phyloP scores from a whole-genome alignment of 2,888 invertebrate species.

The Eupeodes luniger region DNA sequence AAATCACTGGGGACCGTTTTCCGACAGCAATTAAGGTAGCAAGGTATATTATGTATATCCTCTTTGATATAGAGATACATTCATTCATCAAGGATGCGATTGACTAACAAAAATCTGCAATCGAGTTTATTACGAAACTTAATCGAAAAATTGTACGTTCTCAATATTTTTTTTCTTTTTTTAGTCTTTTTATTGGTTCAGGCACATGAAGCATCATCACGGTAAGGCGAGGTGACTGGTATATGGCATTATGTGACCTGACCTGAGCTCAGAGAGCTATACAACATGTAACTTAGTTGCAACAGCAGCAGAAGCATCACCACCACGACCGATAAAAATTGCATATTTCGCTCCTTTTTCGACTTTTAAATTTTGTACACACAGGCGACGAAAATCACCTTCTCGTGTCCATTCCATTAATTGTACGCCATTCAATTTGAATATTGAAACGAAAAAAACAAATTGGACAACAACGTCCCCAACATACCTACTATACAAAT shows the following conservation, averaged over 20 bases:
- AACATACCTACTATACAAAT: background rate
- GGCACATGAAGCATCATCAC: slow-evolving; percentile 1
- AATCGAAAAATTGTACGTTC: slow-evolving; percentile 54
- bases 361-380: background rate
- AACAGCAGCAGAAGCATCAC: too few species aligned
- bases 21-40: slow-evolving; percentile 60
- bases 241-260: background rate
- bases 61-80: slow-evolving; percentile 40
- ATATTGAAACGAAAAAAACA: background rate
- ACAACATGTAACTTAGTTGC: slow-evolving; percentile 10
- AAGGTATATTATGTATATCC: slow-evolving; percentile 15
- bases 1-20: slow-evolving; percentile 40
- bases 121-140: slow-evolving; percentile 60
- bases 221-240: slow-evolving; percentile 6
- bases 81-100: slow-evolving; percentile 30
- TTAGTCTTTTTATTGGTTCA: background rate
- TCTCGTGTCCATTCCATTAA: slow-evolving; percentile 3
- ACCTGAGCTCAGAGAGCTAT: background rate
- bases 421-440: slow-evolving; percentile 17
- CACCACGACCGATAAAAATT: background rate
- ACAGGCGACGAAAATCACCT: slow-evolving; percentile 7
- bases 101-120: slow-evolving; percentile 32
- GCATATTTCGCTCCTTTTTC: background rate
- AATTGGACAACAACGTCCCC: background rate
- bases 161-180: background rate